Evolutionary conservation across 2,888 invertebrate species (phyloP).

Genomic region (Ectemnius lituratus): DNA sequence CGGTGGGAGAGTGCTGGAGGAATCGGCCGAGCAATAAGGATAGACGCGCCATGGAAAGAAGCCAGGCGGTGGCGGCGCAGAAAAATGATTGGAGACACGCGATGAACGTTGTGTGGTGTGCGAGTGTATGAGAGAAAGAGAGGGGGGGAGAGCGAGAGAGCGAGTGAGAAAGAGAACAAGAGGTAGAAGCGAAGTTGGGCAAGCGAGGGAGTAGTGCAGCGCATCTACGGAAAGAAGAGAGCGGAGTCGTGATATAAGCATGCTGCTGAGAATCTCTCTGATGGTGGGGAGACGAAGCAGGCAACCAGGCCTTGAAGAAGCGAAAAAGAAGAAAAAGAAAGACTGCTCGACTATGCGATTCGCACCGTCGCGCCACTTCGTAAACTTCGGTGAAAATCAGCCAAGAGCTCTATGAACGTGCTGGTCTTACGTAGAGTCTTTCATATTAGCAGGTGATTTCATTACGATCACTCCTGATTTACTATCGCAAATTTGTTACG

Average conservation of each 20-base stretch:
- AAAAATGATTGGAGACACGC: conserved; percentile 21
- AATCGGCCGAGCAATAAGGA: background rate
- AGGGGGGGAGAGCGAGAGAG: conserved; percentile 22
- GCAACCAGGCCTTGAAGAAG: conserved; percentile 57
- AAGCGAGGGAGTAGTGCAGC: conserved; percentile 25
- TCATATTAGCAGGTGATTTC: background rate
- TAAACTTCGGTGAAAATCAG: conserved; percentile 33
- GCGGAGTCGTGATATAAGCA: conserved; percentile 59
- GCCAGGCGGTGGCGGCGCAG: conserved; percentile 35
- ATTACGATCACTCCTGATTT: too few relatives aligned
- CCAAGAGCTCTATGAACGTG: background rate
- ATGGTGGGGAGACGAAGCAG: conserved; percentile 40
- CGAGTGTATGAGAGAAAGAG: conserved; percentile 22
- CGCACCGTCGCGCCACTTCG: conserved; percentile 23
- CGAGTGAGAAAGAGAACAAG: conserved; percentile 12
- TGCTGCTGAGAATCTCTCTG: conserved; percentile 37
- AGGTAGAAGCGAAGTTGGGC: conserved; percentile 15
- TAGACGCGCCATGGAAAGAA: conserved; percentile 11
- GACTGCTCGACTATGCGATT: conserved; percentile 38
- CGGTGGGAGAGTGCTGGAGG: background rate
- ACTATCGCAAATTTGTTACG: too few relatives aligned
- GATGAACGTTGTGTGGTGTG: conserved; percentile 26
- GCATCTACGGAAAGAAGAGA: conserved; percentile 27
- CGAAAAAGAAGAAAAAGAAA: conserved; percentile 53
- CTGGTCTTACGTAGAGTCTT: background rate